Percentiles rank a stretch among this genome's conserved stretches.
Evolutionary conservation across 2,888 invertebrate species (phyloP).

Genomic region (Heliconius hortense): DNA sequence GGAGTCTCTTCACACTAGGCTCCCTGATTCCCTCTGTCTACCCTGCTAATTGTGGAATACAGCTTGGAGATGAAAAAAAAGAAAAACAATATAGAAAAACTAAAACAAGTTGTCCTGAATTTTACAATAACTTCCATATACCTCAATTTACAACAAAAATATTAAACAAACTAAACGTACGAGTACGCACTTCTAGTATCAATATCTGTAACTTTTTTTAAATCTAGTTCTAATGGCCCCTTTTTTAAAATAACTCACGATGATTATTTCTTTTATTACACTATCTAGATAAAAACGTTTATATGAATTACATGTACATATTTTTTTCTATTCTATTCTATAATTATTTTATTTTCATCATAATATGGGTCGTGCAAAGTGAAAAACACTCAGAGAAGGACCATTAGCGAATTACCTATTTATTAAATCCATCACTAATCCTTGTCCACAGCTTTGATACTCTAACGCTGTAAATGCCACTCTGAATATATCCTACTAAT

Average conservation of each 20-base stretch:
- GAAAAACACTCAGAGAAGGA: conserved; percentile 34
- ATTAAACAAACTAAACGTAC: too few species aligned
- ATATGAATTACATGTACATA: background rate
- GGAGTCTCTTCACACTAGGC: too few species aligned
- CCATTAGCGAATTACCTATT: conserved; percentile 55
- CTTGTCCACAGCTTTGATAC: conserved; percentile 49
- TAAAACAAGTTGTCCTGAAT: too few species aligned
- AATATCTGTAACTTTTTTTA: too few species aligned
- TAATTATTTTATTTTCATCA: conserved; percentile 18
- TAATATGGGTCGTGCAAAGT: conserved; percentile 28
- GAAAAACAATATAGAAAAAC: too few species aligned
- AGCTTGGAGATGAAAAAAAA: too few species aligned
- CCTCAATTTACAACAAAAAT: too few species aligned
- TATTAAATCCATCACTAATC: conserved; percentile 53
- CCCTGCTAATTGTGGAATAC: too few species aligned
- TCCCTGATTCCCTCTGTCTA: too few species aligned
- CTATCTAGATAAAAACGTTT: background rate
- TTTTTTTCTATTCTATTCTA: background rate
- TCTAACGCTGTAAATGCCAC: conserved; percentile 45
- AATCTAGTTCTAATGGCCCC: too few species aligned
- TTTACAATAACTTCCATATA: too few species aligned
- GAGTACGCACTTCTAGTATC: too few species aligned
- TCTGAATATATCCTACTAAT: conserved; percentile 45
- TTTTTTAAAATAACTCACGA: background rate
- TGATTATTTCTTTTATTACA: background rate